Evolutionary conservation across 2,113 vertebrate genomes (phyloP), one percentile per base, ranked within the genome.

Genomic region (Chascanopsetta lugubris): DNA sequence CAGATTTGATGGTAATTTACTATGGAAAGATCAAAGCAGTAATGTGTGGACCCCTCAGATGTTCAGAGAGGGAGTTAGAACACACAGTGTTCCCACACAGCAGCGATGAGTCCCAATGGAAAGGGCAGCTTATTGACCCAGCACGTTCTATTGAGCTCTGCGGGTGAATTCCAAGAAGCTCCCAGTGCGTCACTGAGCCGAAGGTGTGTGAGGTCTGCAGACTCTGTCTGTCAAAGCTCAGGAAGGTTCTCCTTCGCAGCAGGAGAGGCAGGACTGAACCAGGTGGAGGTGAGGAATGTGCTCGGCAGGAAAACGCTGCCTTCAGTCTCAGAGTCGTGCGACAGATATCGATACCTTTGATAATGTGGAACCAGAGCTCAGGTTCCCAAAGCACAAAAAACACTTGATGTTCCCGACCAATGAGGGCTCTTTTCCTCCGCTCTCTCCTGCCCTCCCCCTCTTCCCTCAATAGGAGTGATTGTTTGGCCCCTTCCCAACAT

Each of bases 401-500:
- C 69, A 40, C 32, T 80, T 80, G 80, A 69, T 87, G 61, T 72
- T 69, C 71, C 22, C 48, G 13, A 54, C 69, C 20, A 27, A 8
- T 21, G 22, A 43, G 36, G 73, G 60, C 62, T 71, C 62, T 51
- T 67, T 36, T 75, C 25, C 42, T 65, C 38, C 38, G 5, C 29
- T 8, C 22, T 53, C 63, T 22, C 11, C 22, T 30, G 15, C 48
- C 45, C 63, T 26, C 32, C 12, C 29, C 54, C 21, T 69, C 70
- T 38, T 51, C 50, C 47, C 72, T 77, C 72, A 69, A 56, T 74
- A 22, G 60, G 69, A 77, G 72, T 60, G 77, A 85, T 77, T 51
- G 69, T 56, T 80, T 73, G 84, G 73, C 87, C 47, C 45, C 68
- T 62, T 77, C 83, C 80, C 75, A 61, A 73, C 78, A 72, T 92